These are phyloP conservation scores for Monoplex corrugatus DNA, from an alignment of 2,888 invertebrate genomes.

Conservation along the genomic window DNA sequence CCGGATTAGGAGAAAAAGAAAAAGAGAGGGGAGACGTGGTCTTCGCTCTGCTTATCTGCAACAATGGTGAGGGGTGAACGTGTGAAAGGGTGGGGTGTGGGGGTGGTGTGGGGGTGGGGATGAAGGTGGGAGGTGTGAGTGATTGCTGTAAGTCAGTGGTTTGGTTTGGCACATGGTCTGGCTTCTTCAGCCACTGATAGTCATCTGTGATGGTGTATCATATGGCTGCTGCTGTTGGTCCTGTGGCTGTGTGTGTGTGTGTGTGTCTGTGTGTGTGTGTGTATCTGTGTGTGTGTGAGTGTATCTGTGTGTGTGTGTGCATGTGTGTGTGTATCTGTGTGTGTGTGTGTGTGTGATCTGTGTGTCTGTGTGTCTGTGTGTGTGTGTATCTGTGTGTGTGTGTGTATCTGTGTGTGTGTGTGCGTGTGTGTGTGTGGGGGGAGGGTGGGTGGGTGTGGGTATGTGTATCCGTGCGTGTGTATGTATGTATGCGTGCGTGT, in stretches of 20 bases:
- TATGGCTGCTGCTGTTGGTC: background rate
- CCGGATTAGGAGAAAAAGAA: too few relatives aligned
- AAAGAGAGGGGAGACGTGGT: too few relatives aligned
- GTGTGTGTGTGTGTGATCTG: background rate
- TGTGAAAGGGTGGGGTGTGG: too few relatives aligned
- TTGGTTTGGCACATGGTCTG: too few relatives aligned
- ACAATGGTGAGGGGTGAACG: too few relatives aligned
- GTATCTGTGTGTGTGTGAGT: background rate
- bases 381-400: background rate
- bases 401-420: background rate
- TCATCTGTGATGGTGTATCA: too few relatives aligned
- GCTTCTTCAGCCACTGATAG: too few relatives aligned
- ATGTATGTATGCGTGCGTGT: background rate
- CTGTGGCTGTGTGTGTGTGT: background rate
- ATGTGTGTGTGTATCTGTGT: slow-evolving; percentile 12
- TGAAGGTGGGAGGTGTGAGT: too few relatives aligned
- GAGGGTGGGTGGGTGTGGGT: background rate
- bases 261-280: background rate
- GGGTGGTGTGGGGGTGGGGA: too few relatives aligned
- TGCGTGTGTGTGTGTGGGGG: background rate
- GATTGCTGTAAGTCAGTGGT: too few relatives aligned
- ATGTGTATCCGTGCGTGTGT: background rate
- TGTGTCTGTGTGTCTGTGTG: background rate
- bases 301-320: background rate
- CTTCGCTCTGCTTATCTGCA: too few relatives aligned